Evolutionary conservation across 2,888 invertebrate genomes (phyloP).

Genomic region (Chaetogeoica ovagalla): DNA sequence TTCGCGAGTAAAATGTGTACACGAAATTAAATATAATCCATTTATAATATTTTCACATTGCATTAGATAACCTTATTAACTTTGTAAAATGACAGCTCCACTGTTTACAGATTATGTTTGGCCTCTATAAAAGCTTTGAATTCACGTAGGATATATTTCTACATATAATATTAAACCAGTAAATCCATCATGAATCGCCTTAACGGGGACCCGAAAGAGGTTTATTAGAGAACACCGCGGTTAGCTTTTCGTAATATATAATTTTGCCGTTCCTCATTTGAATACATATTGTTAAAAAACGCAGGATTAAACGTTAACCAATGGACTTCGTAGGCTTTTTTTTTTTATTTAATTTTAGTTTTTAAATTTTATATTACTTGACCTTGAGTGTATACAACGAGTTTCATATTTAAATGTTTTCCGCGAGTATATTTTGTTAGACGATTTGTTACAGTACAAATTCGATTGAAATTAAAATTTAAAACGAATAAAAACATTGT

Average conservation of each 20-base stretch:
- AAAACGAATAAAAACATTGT: no score
- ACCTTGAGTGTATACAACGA: no score
- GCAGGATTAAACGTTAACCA: no score
- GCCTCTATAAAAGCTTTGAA: background rate
- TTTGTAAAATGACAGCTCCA: background rate
- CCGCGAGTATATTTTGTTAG: no score
- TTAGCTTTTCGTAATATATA: constrained; percentile 16
- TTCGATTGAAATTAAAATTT: no score
- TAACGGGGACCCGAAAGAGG: constrained; percentile 5
- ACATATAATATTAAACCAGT: constrained; percentile 16
- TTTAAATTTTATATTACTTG: no score
- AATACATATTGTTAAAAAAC: no score
- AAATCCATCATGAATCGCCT: constrained; percentile 7
- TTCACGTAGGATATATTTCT: constrained; percentile 1
- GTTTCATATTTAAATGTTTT: no score
- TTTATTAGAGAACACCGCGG: constrained; percentile 12
- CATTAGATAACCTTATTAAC: background rate
- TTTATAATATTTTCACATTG: background rate
- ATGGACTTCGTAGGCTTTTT: no score
- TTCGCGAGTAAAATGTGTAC: background rate
- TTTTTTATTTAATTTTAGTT: no score
- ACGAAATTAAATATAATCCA: background rate
- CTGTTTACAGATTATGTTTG: background rate
- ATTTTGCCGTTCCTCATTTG: background rate
- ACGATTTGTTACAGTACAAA: no score